Conservation (phyloP, 2,888 invertebrate genomes). For the Amiota mariae region DNA sequence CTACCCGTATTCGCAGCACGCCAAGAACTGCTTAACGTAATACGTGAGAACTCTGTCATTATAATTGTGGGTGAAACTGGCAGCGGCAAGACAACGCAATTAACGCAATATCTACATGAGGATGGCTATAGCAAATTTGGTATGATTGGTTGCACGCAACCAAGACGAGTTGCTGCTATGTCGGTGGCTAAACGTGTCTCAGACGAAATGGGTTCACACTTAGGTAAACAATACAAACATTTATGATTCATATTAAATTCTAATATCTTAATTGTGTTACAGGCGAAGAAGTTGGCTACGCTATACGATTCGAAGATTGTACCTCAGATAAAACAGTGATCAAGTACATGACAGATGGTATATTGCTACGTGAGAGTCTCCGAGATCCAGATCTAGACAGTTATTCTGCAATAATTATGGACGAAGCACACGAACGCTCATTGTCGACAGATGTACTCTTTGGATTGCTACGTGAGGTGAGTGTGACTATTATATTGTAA, state of each 20-base stretch:
- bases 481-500: slow-evolving; percentile 63
- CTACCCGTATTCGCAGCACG: slow-evolving; percentile 96
- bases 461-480: slow-evolving; percentile 92
- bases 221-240: slow-evolving; percentile 76
- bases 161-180: slow-evolving; percentile 98
- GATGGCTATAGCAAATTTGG: slow-evolving; percentile 95
- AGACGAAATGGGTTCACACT: slow-evolving; percentile 94
- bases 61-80: slow-evolving; percentile 87
- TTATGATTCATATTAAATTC: not conserved
- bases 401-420: slow-evolving; percentile 99
- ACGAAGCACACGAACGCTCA: slow-evolving; percentile 99
- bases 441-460: slow-evolving; percentile 98
- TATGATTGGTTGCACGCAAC: slow-evolving; percentile 98
- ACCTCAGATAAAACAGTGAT: slow-evolving; percentile 94
- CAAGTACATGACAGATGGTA: slow-evolving; percentile 99
- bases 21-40: slow-evolving; percentile 92
- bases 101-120: slow-evolving; percentile 97
- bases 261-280: slow-evolving; percentile 33
- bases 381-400: slow-evolving; percentile 96
- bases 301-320: slow-evolving; percentile 99
- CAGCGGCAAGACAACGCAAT: slow-evolving; percentile 91
- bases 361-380: slow-evolving; percentile 94
- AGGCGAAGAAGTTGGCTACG: slow-evolving; percentile 96
- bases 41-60: slow-evolving; percentile 93
- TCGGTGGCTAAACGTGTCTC: slow-evolving; percentile 99